Percentiles rank a stretch among this genome's conserved stretches.
Conservation (phyloP, 2,888 invertebrate genomes). For the Cordilura impudica region DNA sequence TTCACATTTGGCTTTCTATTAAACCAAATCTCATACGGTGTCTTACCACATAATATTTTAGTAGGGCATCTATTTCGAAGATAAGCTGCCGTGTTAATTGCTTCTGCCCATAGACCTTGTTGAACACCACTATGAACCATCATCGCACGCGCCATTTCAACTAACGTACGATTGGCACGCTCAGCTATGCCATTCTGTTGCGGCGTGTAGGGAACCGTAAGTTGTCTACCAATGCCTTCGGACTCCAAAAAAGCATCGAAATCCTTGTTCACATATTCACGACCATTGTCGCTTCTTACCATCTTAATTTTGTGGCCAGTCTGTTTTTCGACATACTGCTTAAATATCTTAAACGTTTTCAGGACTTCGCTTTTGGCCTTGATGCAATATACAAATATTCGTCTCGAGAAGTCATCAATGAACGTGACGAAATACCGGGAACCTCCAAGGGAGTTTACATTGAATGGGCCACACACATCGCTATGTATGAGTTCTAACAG, state of each 20-base stretch:
- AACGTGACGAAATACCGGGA: slow-evolving; percentile 39
- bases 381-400: slow-evolving; percentile 42
- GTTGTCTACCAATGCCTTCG: slow-evolving; percentile 56
- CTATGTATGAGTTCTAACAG: slow-evolving; percentile 39
- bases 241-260: slow-evolving; percentile 42
- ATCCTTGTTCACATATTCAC: slow-evolving; percentile 23
- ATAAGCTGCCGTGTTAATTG: too few relatives aligned
- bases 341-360: slow-evolving; percentile 38
- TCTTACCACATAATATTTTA: too few relatives aligned
- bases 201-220: slow-evolving; percentile 63
- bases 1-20: too few relatives aligned
- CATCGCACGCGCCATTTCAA: too few relatives aligned
- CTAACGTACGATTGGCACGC: slow-evolving; percentile 60
- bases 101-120: slow-evolving; percentile 65
- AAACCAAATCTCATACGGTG: slow-evolving; percentile 61
- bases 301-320: slow-evolving; percentile 39
- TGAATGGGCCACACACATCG: slow-evolving; percentile 51
- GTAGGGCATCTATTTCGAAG: too few relatives aligned
- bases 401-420: slow-evolving; percentile 32
- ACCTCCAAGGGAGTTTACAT: slow-evolving; percentile 29
- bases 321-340: slow-evolving; percentile 30
- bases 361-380: slow-evolving; percentile 35
- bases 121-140: slow-evolving; percentile 63
- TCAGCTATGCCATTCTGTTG: slow-evolving; percentile 65
- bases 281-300: slow-evolving; percentile 42